Conservation (phyloP, 2,113 vertebrate genomes). For the Alosa alosa region DNA sequence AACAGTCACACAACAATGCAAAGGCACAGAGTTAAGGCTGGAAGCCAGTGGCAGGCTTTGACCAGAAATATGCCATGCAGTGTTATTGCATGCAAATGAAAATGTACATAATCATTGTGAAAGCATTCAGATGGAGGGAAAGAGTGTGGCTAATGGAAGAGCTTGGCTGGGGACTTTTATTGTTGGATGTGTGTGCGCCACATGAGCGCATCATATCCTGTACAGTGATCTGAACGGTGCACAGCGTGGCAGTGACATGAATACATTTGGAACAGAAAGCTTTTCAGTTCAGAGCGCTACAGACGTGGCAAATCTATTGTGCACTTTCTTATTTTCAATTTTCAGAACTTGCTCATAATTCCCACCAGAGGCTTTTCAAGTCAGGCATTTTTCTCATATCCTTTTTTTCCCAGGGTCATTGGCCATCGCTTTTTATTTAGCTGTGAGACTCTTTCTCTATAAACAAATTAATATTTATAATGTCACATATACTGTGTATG, state of each 20-base stretch:
- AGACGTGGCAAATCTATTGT: not conserved
- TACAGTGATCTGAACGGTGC: not conserved
- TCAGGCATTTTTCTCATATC: not conserved
- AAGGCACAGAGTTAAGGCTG: not conserved
- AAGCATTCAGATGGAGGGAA: not conserved
- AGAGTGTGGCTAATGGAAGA: not conserved
- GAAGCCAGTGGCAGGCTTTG: not conserved
- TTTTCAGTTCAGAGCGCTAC: not conserved
- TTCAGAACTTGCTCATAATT: not conserved
- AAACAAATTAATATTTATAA: not conserved
- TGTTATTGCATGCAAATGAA: not conserved
- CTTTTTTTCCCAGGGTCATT: not conserved
- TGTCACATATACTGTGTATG: not conserved
- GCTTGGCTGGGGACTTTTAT: constrained; percentile 13
- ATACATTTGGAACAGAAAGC: not conserved
- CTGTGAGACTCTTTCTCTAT: not conserved
- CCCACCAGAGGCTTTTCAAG: not conserved
- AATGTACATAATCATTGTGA: not conserved
- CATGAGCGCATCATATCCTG: not conserved
- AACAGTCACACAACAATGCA: not conserved
- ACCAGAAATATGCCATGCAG: not conserved
- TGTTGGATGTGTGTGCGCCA: not conserved
- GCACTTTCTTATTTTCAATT: not conserved
- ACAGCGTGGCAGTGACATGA: not conserved
- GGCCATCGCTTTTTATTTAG: not conserved